Base-by-base conservation (phyloP, 2,888 invertebrate genomes). In the Melanophora roralis region DNA sequence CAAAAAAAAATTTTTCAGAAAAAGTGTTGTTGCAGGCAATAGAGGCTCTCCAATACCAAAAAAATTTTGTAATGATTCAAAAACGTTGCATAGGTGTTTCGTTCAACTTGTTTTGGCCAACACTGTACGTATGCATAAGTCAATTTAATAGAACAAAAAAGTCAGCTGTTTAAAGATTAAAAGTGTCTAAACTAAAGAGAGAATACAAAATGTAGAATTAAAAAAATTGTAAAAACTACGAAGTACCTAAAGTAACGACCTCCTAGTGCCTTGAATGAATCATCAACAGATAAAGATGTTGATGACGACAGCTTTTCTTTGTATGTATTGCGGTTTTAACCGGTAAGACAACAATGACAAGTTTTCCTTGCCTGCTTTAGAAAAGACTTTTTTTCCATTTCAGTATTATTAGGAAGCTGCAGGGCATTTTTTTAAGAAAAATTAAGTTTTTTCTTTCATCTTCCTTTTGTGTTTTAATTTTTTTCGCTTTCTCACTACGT, bases 101-200 rank as follows among this genome's bases (percentile, higher is more conserved):
- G n/a, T n/a, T n/a, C n/a, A n/a, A n/a, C n/a, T n/a, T n/a, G n/a
- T n/a, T n/a, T n/a, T n/a, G n/a, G n/a, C n/a, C 45, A 16, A 16
- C 45, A 21, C 21, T n/a, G n/a, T n/a, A 68, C 36, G 27, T 19
- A 43, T 32, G 40, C 49, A 62, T 36, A 16, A 62, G 45, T 36
- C 23, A 64, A 23, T 60, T 62, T 45, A 21, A 45, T 16, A 43
- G 60, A 34, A 23, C 11, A 12, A 49, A 72, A 51, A 62, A 65
- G 69, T 71, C 76, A 77, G 76, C 76, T 77, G 76, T 77, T 77
- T 69, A 49, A 57, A 64, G 69, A 77, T 69, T 55, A 69, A 74
- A 75, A 59, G 45, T 68, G 19, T 47, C 34, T 68, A 57, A 36
- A 57, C 57, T 14, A 27, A 5, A 45, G 38, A 60, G 21, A 60